Evolutionary conservation across 2,797 vertebrate species (phyloP), one percentile per base, ranked within the genome.

Genomic region (Paedocypris micromegethes): DNA sequence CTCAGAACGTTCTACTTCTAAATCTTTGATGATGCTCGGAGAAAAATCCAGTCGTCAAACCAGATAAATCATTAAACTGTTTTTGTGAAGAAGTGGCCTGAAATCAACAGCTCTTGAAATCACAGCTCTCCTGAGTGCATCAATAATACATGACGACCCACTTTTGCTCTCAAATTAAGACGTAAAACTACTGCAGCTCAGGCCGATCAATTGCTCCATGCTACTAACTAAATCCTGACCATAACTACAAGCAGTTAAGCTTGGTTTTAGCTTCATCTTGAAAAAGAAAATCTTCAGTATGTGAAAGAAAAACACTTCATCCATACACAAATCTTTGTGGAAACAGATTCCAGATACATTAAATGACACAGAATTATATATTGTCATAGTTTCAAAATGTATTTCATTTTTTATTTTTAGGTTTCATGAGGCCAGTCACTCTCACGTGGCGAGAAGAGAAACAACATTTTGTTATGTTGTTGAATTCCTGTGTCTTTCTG

Each of bases 71-170:
- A 61, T 74, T 70, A 0, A 69, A 69, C 48, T 64, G 47, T 55
- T 47, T 74, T 54, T 66, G 49, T 59, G 63, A 49, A 54, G 62
- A 72, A 54, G 49, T 39, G 50, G 49, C 72, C 37, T 53, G 43
- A 68, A 71, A 70, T 68, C 54, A 53, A 69, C 58, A 49, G 51
- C 57, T 61, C 46, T 50, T 68, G 54, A 66, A 70, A 62, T 66
- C 64, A 44, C 49, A 9, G 51, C 62, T 65, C 66, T 58, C 42
- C 38, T 68, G 48, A 66, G 41, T 55, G 51, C 46, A 48, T 69
- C 40, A 66, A 68, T 74, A 72, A 74, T 68, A 74, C 70, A 75
- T 62, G 40, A 64, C 47, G 76, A 74, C 75, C 78, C 64, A 78
- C 57, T 78, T 77, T 6, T n/a, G 60, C 38, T 65, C 72, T 66